Percentiles rank a stretch among this genome's conserved stretches.
These are phyloP conservation scores for Podotricha telesiphe DNA, from an alignment of 2,888 invertebrate genomes.

Conservation along the genomic window DNA sequence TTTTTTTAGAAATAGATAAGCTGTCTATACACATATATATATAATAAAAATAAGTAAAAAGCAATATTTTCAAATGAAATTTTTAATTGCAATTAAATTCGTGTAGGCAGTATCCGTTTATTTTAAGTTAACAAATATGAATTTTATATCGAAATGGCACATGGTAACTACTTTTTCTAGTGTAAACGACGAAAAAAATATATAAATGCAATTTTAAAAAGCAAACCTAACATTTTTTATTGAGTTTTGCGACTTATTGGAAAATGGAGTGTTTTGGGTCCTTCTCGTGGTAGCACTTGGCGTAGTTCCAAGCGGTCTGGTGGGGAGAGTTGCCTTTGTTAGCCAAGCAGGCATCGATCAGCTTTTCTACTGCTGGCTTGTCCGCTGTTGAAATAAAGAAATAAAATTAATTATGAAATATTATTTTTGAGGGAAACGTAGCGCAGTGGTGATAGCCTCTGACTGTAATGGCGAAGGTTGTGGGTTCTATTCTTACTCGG, in stretches of 20 bases:
- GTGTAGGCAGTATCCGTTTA: conserved; percentile 33
- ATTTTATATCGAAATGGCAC: neutral
- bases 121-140: conserved; percentile 25
- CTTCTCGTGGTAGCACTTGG: conserved; percentile 81
- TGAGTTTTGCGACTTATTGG: conserved; percentile 55
- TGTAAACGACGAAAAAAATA: neutral
- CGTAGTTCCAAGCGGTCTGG: conserved; percentile 81
- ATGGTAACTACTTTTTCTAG: conserved; percentile 11
- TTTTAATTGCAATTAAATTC: conserved; percentile 32
- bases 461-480: no score
- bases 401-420: neutral
- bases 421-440: no score
- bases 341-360: conserved; percentile 75
- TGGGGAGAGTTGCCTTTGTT: conserved; percentile 77
- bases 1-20: no score
- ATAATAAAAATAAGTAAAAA: conserved; percentile 16
- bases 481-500: no score
- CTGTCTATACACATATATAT: no score
- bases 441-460: no score
- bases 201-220: neutral
- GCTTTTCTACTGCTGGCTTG: conserved; percentile 72
- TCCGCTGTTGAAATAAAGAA: conserved; percentile 61
- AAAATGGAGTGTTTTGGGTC: conserved; percentile 80
- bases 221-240: neutral
- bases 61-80: neutral